Conservation (phyloP, 2,797 vertebrate genomes). For the Oryzias dopingdopingensis region DNA sequence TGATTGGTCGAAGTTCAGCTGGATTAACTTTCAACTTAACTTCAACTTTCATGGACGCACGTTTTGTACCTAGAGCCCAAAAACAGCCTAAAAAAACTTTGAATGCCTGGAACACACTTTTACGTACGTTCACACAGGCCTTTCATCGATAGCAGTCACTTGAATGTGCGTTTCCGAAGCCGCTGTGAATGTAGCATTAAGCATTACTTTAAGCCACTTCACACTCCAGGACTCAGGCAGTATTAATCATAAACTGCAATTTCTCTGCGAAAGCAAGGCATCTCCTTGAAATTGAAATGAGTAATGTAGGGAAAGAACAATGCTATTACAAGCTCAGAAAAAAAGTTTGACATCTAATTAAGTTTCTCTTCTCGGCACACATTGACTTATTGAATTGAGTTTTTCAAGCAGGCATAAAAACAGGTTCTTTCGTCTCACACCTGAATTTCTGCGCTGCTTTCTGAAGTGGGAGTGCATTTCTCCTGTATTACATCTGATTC, state of each 20-base stretch:
- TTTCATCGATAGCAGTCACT: too few relatives aligned
- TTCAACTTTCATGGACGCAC: too few relatives aligned
- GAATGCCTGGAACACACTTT: too few relatives aligned
- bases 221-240: conserved; percentile 48
- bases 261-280: conserved; percentile 57
- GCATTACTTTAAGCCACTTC: conserved; percentile 48
- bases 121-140: too few relatives aligned
- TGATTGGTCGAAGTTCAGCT: too few relatives aligned
- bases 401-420: conserved; percentile 46
- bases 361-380: conserved; percentile 49
- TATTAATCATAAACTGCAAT: conserved; percentile 65
- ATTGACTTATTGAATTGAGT: conserved; percentile 62
- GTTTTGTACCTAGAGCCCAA: too few relatives aligned
- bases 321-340: conserved; percentile 54
- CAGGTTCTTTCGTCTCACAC: conserved; percentile 43
- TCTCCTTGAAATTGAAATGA: conserved; percentile 72
- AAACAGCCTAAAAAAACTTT: too few relatives aligned
- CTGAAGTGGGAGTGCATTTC: conserved; percentile 26
- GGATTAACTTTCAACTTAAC: too few relatives aligned
- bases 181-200: too few relatives aligned
- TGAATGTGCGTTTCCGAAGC: too few relatives aligned
- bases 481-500: conserved; percentile 53
- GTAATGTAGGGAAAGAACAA: conserved; percentile 62
- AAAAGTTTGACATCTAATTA: conserved; percentile 74
- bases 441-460: conserved; percentile 43